These are phyloP conservation scores for Odiellus spinosus DNA, from an alignment of 2,888 invertebrate species.

Conservation along the genomic window DNA sequence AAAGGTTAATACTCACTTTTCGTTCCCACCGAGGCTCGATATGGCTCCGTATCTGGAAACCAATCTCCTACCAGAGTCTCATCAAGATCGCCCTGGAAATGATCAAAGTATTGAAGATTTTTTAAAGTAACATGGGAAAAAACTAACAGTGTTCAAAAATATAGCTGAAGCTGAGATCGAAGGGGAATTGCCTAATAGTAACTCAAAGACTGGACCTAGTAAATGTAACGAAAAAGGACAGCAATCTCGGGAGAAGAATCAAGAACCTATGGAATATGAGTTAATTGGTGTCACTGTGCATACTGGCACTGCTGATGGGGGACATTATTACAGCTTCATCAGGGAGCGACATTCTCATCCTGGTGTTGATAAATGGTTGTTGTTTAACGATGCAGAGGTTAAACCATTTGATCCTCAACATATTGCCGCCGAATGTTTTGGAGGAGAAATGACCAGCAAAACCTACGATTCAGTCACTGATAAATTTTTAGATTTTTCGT, in stretches of 20 bases:
- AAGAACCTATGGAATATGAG: slow-evolving; percentile 43
- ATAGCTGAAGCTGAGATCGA: no score
- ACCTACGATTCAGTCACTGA: slow-evolving; percentile 92
- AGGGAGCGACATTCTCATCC: slow-evolving; percentile 52
- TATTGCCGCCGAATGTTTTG: slow-evolving; percentile 88
- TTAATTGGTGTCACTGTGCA: slow-evolving; percentile 89
- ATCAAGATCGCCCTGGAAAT: neutral
- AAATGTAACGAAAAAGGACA: neutral
- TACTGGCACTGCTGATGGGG: slow-evolving; percentile 94
- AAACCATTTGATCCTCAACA: slow-evolving; percentile 90
- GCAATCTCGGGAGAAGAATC: slow-evolving; percentile 10
- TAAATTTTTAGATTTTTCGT: slow-evolving; percentile 93
- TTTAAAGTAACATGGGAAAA: no score
- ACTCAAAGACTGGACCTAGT: neutral
- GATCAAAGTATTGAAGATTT: neutral
- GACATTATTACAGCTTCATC: slow-evolving; percentile 88
- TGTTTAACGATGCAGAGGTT: slow-evolving; percentile 84
- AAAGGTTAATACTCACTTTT: slow-evolving; percentile 92
- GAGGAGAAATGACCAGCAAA: slow-evolving; percentile 94
- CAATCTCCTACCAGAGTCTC: slow-evolving; percentile 44
- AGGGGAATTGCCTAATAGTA: neutral
- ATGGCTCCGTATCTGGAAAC: slow-evolving; percentile 92
- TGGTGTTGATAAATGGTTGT: slow-evolving; percentile 72
- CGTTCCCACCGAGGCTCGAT: slow-evolving; percentile 78
- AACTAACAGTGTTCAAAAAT: no score